A percentile compares a stretch with the other conserved stretches of the same genome.
Evolutionary conservation across 1,140 invertebrate species (phyloP).

Genomic region (Platyscapa corneri): DNA sequence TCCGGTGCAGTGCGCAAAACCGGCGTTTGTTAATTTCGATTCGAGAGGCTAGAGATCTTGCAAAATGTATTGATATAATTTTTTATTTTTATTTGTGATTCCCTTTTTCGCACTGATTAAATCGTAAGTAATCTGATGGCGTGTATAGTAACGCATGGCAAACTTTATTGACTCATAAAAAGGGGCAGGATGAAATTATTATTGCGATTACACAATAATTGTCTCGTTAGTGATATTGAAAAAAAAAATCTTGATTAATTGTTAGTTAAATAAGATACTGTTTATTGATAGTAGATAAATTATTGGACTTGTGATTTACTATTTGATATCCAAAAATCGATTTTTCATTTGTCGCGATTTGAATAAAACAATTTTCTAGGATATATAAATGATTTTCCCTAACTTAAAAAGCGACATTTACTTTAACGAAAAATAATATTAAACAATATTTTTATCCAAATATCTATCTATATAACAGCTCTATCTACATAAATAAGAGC

Average conservation of each 20-base stretch:
- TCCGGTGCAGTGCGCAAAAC: not conserved
- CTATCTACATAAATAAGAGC: no score
- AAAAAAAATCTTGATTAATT: not conserved
- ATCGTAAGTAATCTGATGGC: not conserved
- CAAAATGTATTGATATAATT: not conserved
- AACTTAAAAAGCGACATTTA: no score
- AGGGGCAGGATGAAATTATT: not conserved
- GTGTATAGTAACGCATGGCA: not conserved
- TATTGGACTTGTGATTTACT: no score
- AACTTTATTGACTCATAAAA: conserved; percentile 10
- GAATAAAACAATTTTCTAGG: no score
- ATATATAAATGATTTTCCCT: no score
- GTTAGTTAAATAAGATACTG: not conserved
- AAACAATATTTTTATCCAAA: no score
- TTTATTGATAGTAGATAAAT: not conserved
- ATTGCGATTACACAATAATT: not conserved
- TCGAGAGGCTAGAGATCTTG: not conserved
- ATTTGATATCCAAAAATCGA: no score
- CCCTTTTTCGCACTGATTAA: not conserved
- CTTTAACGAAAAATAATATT: no score
- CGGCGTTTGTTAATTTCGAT: not conserved
- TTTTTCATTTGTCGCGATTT: no score
- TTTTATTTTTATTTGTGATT: not conserved
- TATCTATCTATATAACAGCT: no score
- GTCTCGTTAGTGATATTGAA: not conserved